Evolutionary conservation across 2,797 vertebrate genomes (phyloP).

Genomic region (Sarcoramphus papa): DNA sequence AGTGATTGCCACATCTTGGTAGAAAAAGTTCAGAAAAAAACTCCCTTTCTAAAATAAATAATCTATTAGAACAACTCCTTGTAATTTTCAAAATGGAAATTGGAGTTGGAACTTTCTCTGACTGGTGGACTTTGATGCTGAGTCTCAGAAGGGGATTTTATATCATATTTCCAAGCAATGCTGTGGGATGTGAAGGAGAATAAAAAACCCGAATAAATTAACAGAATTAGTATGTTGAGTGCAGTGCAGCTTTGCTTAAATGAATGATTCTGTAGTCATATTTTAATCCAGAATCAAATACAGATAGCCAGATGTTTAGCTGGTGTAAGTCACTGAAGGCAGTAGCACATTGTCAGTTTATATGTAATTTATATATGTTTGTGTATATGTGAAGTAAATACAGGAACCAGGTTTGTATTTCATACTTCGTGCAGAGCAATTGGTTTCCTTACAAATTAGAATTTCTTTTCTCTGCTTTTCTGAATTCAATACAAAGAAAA

Average conservation of each 20-base stretch:
- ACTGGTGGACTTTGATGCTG: background rate
- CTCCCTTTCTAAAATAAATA: conserved; percentile 32
- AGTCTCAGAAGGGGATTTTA: background rate
- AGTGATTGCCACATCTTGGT: background rate
- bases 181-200: background rate
- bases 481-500: background rate
- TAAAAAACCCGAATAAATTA: background rate
- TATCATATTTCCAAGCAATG: background rate
- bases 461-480: background rate
- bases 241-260: background rate
- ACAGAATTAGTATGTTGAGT: background rate
- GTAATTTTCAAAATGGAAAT: conserved; percentile 28
- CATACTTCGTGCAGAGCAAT: background rate
- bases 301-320: background rate
- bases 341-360: background rate
- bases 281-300: background rate
- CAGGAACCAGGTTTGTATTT: background rate
- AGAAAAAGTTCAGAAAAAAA: background rate
- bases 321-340: background rate
- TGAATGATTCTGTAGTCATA: background rate
- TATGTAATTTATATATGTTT: background rate
- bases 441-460: background rate
- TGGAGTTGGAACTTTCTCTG: background rate
- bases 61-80: background rate
- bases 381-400: background rate